These are phyloP conservation scores for Dicyrtoma fusca DNA, from an alignment of 2,888 invertebrate genomes.

Conservation along the genomic window DNA sequence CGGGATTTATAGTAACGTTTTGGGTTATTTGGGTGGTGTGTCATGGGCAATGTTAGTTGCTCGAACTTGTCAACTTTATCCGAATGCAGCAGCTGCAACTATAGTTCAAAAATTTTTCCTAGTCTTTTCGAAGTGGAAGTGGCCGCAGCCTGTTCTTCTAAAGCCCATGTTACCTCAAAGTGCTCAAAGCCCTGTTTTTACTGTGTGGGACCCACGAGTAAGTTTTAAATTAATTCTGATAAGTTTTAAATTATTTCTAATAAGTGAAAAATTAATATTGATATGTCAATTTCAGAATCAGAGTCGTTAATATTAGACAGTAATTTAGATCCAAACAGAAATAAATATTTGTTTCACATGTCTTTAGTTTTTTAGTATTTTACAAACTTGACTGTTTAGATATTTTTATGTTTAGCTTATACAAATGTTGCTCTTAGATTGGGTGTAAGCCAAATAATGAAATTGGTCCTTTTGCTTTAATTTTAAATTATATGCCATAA, in stretches of 20 bases:
- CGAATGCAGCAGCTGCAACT: constrained; percentile 92
- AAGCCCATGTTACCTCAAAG: constrained; percentile 78
- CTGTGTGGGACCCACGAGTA: constrained; percentile 96
- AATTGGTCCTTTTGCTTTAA: too few relatives aligned
- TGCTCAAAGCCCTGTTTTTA: constrained; percentile 79
- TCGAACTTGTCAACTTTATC: constrained; percentile 96
- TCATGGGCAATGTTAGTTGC: constrained; percentile 99
- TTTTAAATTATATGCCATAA: too few relatives aligned
- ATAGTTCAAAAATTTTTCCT: constrained; percentile 98
- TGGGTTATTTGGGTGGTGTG: constrained; percentile 97
- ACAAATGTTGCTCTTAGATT: too few relatives aligned
- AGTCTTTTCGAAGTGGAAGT: constrained; percentile 97
- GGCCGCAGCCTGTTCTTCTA: constrained; percentile 97
- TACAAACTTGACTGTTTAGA: too few relatives aligned
- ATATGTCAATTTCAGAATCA: neutral
- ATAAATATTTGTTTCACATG: too few relatives aligned
- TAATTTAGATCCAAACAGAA: too few relatives aligned
- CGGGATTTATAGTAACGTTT: constrained; percentile 96
- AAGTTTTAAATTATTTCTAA: neutral
- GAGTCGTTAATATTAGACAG: too few relatives aligned
- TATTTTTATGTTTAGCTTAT: too few relatives aligned
- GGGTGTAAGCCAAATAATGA: too few relatives aligned
- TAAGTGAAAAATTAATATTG: neutral
- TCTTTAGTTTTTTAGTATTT: too few relatives aligned
- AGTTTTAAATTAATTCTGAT: constrained; percentile 58